Evolutionary conservation across 1,140 invertebrate genomes (phyloP).

Genomic region (Saxidomus purpurata): DNA sequence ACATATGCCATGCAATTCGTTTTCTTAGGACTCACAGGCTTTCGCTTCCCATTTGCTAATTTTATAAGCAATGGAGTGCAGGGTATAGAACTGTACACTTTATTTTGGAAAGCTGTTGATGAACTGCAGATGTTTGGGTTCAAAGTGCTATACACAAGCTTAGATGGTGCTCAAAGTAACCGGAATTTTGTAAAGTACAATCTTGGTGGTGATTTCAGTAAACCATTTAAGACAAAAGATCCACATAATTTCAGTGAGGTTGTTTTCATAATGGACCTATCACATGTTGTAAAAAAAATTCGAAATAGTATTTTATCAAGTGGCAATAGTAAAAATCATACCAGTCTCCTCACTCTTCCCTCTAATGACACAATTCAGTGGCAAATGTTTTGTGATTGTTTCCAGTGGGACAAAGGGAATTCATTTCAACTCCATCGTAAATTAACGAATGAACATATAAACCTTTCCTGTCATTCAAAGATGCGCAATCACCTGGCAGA

Average conservation of each 20-base stretch:
- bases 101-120: conserved; percentile 66
- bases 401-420: conserved; percentile 11
- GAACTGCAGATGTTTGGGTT: conserved; percentile 57
- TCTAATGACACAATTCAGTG: conserved; percentile 3
- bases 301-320: conserved; percentile 50
- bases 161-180: conserved; percentile 67
- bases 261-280: conserved; percentile 42
- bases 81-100: conserved; percentile 62
- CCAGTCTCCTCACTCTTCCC: conserved; percentile 22
- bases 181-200: conserved; percentile 50
- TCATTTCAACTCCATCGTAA: not conserved
- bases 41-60: conserved; percentile 69
- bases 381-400: conserved; percentile 28
- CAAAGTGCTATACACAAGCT: conserved; percentile 35
- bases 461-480: conserved; percentile 1
- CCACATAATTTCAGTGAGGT: not conserved
- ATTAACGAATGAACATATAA: conserved; percentile 30
- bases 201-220: not conserved
- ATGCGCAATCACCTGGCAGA: conserved; percentile 66
- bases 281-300: conserved; percentile 49
- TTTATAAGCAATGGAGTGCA: conserved; percentile 56
- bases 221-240: not conserved
- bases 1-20: conserved; percentile 64
- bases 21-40: conserved; percentile 64
- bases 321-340: not conserved